Evolutionary conservation across 1,140 invertebrate genomes (phyloP).

Genomic region (Psilanteris sp.): DNA sequence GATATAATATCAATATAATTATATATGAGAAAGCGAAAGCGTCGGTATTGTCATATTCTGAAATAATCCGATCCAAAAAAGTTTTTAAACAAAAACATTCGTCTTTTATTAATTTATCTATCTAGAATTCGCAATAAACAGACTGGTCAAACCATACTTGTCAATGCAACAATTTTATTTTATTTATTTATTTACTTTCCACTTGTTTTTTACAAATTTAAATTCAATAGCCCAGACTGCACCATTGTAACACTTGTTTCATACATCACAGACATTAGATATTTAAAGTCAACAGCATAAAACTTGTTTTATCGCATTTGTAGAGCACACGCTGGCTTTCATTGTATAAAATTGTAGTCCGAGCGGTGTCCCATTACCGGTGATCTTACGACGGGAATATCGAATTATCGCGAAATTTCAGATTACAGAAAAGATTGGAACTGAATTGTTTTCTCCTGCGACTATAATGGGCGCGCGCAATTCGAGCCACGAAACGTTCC

Average conservation of each 20-base stretch:
- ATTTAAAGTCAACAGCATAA: constrained; percentile 1
- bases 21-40: no score
- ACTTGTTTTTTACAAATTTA: no score
- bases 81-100: no score
- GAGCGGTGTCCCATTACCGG: constrained; percentile 68
- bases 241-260: constrained; percentile 24
- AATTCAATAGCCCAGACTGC: constrained; percentile 8
- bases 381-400: constrained; percentile 53
- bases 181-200: no score
- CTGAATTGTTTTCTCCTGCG: constrained; percentile 56
- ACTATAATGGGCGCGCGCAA: constrained; percentile 45
- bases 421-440: constrained; percentile 50
- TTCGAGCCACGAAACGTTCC: constrained; percentile 40
- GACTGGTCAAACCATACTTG: no score
- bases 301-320: constrained; percentile 17
- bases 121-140: no score
- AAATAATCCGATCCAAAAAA: no score
- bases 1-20: no score
- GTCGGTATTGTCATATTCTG: no score
- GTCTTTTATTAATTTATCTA: no score
- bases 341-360: constrained; percentile 58
- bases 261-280: constrained; percentile 30
- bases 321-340: constrained; percentile 11
- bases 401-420: constrained; percentile 58
- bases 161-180: no score